These are phyloP conservation scores for Corythoichthys haematopterus DNA, from an alignment of 2,113 vertebrate species.

Conservation along the genomic window DNA sequence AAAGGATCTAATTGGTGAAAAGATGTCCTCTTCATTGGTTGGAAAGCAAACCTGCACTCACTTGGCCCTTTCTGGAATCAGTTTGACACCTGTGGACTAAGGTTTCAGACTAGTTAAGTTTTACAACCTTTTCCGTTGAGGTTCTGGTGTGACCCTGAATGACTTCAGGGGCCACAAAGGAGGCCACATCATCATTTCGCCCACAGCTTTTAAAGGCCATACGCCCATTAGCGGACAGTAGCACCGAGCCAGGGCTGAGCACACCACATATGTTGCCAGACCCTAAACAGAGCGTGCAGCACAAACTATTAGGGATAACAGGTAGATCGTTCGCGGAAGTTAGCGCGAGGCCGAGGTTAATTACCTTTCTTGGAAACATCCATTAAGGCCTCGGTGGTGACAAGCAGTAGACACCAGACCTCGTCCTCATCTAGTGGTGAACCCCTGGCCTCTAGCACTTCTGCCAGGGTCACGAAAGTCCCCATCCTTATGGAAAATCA, in stretches of 20 bases:
- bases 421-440: slow-evolving; percentile 82
- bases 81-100: too few species aligned
- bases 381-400: slow-evolving; percentile 72
- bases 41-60: too few species aligned
- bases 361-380: slow-evolving; percentile 77
- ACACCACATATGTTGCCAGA: slow-evolving; percentile 67
- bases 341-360: not conserved
- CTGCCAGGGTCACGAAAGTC: slow-evolving; percentile 81
- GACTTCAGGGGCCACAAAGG: slow-evolving; percentile 82
- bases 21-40: too few species aligned
- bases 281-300: slow-evolving; percentile 50
- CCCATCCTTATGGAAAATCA: slow-evolving; percentile 67
- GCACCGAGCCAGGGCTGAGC: slow-evolving; percentile 80
- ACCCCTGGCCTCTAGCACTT: slow-evolving; percentile 79
- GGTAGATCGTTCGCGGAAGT: not conserved
- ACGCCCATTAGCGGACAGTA: slow-evolving; percentile 75
- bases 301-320: not conserved
- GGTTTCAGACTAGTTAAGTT: not conserved
- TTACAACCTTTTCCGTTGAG: slow-evolving; percentile 73
- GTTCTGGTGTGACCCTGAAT: slow-evolving; percentile 51
- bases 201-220: slow-evolving; percentile 78
- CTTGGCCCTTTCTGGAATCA: too few species aligned
- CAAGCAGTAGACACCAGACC: slow-evolving; percentile 81
- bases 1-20: too few species aligned
- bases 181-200: slow-evolving; percentile 66